Evolutionary conservation across 2,113 vertebrate species (phyloP).

Genomic region (Sinocyclocheilus grahami): DNA sequence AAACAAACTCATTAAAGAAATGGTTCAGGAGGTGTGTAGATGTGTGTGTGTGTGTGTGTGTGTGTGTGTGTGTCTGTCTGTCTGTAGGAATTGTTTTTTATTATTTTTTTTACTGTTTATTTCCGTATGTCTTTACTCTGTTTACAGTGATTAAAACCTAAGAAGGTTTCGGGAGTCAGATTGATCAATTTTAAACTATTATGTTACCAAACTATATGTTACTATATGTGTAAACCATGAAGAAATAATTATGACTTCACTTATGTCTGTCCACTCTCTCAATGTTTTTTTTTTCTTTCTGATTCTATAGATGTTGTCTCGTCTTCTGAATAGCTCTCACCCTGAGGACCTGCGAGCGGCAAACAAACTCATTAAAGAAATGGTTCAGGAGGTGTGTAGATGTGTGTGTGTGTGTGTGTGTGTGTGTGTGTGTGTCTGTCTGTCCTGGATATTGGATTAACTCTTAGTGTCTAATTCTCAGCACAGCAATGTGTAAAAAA

Average conservation of each 20-base stretch:
- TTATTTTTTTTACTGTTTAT: too few relatives aligned
- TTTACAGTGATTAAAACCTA: too few relatives aligned
- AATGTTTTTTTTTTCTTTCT: slow-evolving; percentile 42
- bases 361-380: slow-evolving; percentile 99
- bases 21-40: slow-evolving; percentile 91
- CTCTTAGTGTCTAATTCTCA: background rate
- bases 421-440: too few relatives aligned
- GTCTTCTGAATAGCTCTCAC: slow-evolving; percentile 92
- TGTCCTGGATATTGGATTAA: too few relatives aligned
- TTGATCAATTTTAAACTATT: too few relatives aligned
- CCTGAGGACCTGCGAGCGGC: slow-evolving; percentile 95
- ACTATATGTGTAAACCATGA: background rate
- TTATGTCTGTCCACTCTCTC: background rate
- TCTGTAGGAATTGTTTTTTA: background rate
- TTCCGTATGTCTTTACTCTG: too few relatives aligned
- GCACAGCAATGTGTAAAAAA: too few relatives aligned
- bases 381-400: slow-evolving; percentile 91
- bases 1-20: slow-evolving; percentile 99
- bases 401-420: too few relatives aligned
- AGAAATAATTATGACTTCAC: too few relatives aligned
- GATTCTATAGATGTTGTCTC: slow-evolving; percentile 83
- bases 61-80: too few relatives aligned
- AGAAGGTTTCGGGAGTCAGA: background rate
- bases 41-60: too few relatives aligned
- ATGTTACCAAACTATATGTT: background rate